Evolutionary conservation across 2,797 vertebrate species (phyloP).

Genomic region (Gastrophryne carolinensis): DNA sequence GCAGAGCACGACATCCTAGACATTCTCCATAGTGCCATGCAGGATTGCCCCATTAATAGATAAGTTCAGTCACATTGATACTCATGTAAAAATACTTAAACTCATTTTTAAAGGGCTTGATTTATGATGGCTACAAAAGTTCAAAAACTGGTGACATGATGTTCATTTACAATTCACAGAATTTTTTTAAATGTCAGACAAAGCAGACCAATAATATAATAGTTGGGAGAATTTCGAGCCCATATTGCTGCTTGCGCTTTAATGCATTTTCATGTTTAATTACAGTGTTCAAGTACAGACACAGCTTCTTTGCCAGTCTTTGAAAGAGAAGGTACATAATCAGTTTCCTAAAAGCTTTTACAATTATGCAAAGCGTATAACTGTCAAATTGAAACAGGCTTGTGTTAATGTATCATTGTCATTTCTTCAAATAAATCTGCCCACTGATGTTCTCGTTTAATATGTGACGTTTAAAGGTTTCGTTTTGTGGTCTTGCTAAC

Average conservation of each 20-base stretch:
- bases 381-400: background rate
- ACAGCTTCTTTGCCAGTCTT: background rate
- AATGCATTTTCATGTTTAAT: constrained; percentile 26
- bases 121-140: too few species aligned
- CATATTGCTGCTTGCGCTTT: background rate
- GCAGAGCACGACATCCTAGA: too few species aligned
- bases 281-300: background rate
- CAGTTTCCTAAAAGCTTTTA: constrained; percentile 13
- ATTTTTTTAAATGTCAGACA: constrained; percentile 15
- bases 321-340: constrained; percentile 4
- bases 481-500: background rate
- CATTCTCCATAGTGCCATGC: too few species aligned
- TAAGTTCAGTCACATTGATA: too few species aligned
- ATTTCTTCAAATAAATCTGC: background rate
- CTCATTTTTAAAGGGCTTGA: too few species aligned
- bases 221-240: constrained; percentile 1
- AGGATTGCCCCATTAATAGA: too few species aligned
- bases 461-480: background rate
- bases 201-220: background rate
- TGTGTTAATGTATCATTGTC: background rate
- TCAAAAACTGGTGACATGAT: too few species aligned
- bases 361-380: constrained; percentile 3
- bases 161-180: too few species aligned
- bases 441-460: background rate
- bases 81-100: too few species aligned